Evolutionary conservation across 1,140 invertebrate genomes (phyloP).

Genomic region (Ceratitis capitata): DNA sequence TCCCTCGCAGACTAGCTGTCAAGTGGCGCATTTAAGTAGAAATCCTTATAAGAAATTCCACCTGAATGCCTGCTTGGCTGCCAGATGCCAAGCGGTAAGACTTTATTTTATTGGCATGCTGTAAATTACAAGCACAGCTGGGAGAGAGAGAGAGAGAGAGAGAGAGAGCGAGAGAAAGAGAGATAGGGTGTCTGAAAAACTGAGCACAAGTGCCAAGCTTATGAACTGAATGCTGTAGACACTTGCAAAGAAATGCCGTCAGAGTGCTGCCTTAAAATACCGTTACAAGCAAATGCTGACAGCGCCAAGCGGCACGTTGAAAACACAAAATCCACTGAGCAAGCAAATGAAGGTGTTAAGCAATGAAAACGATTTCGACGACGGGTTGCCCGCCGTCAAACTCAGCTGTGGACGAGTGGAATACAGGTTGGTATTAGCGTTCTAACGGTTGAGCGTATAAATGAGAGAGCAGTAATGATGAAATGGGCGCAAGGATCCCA

Average conservation of each 20-base stretch:
- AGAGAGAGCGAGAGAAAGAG: too few relatives aligned
- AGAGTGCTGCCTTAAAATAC: too few relatives aligned
- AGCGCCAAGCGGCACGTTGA: background rate
- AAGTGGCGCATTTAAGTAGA: background rate
- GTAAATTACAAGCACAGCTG: background rate
- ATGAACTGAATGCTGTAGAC: too few relatives aligned
- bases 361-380: conserved; percentile 19
- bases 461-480: background rate
- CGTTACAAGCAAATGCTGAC: too few relatives aligned
- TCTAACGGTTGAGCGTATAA: background rate
- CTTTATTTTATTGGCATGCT: conserved; percentile 36
- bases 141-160: too few relatives aligned
- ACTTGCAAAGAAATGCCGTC: background rate
- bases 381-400: background rate
- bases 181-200: too few relatives aligned
- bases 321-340: background rate
- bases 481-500: background rate
- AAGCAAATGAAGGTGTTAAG: conserved; percentile 23
- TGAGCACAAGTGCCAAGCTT: too few relatives aligned
- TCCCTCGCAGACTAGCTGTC: background rate
- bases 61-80: background rate
- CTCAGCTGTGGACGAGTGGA: too few relatives aligned
- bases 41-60: conserved; percentile 33
- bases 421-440: too few relatives aligned
- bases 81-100: background rate